Conservation (phyloP, 2,888 invertebrate species). For the Xestia ashworthii region DNA sequence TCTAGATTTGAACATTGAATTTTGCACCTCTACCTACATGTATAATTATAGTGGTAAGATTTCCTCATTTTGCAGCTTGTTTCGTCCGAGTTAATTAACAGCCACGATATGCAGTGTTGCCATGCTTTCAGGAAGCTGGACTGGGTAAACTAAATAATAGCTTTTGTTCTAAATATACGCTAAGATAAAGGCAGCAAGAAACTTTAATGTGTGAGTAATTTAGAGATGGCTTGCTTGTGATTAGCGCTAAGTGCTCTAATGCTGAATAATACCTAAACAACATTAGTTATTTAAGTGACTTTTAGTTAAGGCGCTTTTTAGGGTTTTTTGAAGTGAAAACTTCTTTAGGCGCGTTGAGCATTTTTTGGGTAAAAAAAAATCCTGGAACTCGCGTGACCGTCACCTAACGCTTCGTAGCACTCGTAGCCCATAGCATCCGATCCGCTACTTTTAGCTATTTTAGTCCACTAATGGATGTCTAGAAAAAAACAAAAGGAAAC, state of each 20-base stretch:
- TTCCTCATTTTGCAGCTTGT: constrained; percentile 9
- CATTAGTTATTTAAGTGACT: constrained; percentile 1
- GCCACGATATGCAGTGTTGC: constrained; percentile 45
- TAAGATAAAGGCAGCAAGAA: constrained; percentile 33
- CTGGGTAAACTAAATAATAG: constrained; percentile 36
- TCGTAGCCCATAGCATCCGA: too few relatives aligned
- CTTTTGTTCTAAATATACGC: constrained; percentile 54
- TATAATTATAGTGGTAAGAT: not conserved
- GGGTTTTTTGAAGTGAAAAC: not conserved
- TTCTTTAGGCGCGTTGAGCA: too few relatives aligned
- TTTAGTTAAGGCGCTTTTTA: not conserved
- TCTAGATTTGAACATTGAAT: not conserved
- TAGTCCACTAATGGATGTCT: not conserved
- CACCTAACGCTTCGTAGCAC: too few relatives aligned
- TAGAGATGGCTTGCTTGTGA: constrained; percentile 29
- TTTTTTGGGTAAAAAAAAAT: too few relatives aligned
- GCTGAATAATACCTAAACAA: constrained; percentile 7
- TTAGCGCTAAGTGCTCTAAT: constrained; percentile 23
- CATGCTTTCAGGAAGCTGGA: constrained; percentile 33
- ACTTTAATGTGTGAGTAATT: constrained; percentile 31
- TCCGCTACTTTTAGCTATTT: not conserved
- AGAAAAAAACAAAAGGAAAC: not conserved
- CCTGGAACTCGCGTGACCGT: too few relatives aligned
- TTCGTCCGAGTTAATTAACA: constrained; percentile 51
- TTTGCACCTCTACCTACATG: not conserved